Evolutionary conservation across 2,888 invertebrate genomes (phyloP).

Genomic region (Dryobota labecula): DNA sequence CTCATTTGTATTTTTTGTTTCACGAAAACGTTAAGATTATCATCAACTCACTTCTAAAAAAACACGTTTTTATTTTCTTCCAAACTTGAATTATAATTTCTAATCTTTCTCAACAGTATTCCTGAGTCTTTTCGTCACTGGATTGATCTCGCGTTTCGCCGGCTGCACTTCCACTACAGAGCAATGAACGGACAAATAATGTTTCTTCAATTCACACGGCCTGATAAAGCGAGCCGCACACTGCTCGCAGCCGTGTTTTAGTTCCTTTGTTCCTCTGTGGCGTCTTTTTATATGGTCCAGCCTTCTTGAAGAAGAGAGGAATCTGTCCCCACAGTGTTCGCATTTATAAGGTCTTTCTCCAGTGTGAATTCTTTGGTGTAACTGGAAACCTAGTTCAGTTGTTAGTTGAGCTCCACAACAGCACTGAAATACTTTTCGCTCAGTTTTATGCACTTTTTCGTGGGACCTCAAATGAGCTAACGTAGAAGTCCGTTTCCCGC

Average conservation of each 20-base stretch:
- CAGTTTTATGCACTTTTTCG: slow-evolving; percentile 74
- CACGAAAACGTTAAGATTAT: neutral
- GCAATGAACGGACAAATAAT: slow-evolving; percentile 76
- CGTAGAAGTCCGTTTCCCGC: slow-evolving; percentile 83
- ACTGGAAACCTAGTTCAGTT: slow-evolving; percentile 77
- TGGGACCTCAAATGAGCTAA: slow-evolving; percentile 79
- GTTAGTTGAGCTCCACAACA: slow-evolving; percentile 81
- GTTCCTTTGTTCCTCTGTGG: slow-evolving; percentile 76
- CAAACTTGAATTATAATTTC: neutral
- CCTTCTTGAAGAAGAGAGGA: slow-evolving; percentile 83
- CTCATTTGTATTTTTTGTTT: too few relatives aligned
- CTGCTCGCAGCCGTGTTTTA: slow-evolving; percentile 78
- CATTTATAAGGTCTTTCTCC: slow-evolving; percentile 83
- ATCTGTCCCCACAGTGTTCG: slow-evolving; percentile 79
- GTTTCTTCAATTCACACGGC: slow-evolving; percentile 84
- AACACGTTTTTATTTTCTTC: neutral
- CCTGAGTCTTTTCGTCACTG: slow-evolving; percentile 45
- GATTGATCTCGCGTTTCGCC: slow-evolving; percentile 54
- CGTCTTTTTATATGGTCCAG: slow-evolving; percentile 83
- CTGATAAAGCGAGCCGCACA: slow-evolving; percentile 82
- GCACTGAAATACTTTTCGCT: slow-evolving; percentile 77
- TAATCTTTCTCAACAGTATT: slow-evolving; percentile 52
- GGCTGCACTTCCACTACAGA: slow-evolving; percentile 68
- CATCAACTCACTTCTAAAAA: neutral
- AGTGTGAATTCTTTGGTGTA: slow-evolving; percentile 82